These are phyloP conservation scores for Melangyna quadrimaculata DNA, from an alignment of 2,888 invertebrate genomes.

Conservation along the genomic window DNA sequence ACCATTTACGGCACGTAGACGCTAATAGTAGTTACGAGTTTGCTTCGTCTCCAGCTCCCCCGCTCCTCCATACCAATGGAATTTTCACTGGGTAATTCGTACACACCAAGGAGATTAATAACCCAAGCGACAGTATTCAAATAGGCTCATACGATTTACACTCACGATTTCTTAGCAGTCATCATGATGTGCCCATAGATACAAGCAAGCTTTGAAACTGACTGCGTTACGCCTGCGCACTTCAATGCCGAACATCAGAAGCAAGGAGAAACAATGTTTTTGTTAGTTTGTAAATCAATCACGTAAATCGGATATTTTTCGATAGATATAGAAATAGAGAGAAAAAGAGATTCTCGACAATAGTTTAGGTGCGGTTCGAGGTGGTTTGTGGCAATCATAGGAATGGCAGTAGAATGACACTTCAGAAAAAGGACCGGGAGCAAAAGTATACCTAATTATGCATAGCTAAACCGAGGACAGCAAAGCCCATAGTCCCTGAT, in stretches of 20 bases:
- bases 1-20: slow-evolving; percentile 62
- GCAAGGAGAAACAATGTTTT: not conserved
- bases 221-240: slow-evolving; percentile 57
- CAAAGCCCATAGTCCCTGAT: not conserved
- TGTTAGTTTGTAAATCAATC: slow-evolving; percentile 63
- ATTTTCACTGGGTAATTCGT: slow-evolving; percentile 34
- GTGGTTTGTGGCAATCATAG: slow-evolving; percentile 46
- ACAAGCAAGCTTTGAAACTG: slow-evolving; percentile 1
- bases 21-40: slow-evolving; percentile 49
- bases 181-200: slow-evolving; percentile 23
- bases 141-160: slow-evolving; percentile 34
- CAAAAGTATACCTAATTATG: not conserved
- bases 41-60: not conserved
- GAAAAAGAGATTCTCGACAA: not conserved
- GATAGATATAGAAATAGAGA: slow-evolving; percentile 3
- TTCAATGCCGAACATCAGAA: slow-evolving; percentile 18
- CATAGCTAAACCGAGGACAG: not conserved
- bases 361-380: slow-evolving; percentile 57
- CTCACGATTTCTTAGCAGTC: slow-evolving; percentile 44
- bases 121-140: slow-evolving; percentile 51
- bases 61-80: not conserved
- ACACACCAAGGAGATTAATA: slow-evolving; percentile 35
- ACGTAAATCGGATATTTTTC: slow-evolving; percentile 68
- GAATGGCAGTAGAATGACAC: slow-evolving; percentile 44
- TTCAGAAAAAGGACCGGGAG: slow-evolving; percentile 22